These are phyloP conservation scores for Notodonta dromedarius DNA, from an alignment of 2,888 invertebrate species.

Conservation along the genomic window DNA sequence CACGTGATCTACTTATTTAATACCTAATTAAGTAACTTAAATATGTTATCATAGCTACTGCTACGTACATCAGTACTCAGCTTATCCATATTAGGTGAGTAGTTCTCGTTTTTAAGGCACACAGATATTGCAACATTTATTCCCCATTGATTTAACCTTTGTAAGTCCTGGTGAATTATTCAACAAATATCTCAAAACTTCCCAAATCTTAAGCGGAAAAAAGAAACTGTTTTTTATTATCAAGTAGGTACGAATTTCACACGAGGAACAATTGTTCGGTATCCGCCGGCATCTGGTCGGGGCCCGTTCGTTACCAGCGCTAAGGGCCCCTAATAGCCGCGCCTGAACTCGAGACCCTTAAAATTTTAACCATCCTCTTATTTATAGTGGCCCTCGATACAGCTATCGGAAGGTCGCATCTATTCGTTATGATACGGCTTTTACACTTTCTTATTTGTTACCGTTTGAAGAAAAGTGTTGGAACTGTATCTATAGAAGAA, in stretches of 20 bases:
- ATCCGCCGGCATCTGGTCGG: slow-evolving; percentile 66
- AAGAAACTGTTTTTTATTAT: slow-evolving; percentile 44
- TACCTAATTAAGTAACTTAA: too few relatives aligned
- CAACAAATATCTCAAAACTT: neutral
- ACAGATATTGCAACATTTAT: too few relatives aligned
- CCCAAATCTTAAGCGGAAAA: slow-evolving; percentile 29
- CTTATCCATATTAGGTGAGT: too few relatives aligned
- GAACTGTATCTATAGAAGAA: neutral
- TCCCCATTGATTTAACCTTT: too few relatives aligned
- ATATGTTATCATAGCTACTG: too few relatives aligned
- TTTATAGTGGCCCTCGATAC: slow-evolving; percentile 70
- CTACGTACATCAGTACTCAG: too few relatives aligned
- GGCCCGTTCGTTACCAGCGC: slow-evolving; percentile 66
- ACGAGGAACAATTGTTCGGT: slow-evolving; percentile 72
- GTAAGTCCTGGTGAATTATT: too few relatives aligned
- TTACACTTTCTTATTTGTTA: slow-evolving; percentile 28
- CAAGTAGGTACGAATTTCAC: slow-evolving; percentile 65
- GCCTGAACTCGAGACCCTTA: slow-evolving; percentile 70
- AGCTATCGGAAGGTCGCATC: slow-evolving; percentile 65
- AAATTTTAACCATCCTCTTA: slow-evolving; percentile 80
- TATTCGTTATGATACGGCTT: slow-evolving; percentile 67
- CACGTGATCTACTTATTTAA: too few relatives aligned
- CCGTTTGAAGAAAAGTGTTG: neutral
- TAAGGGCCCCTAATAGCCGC: slow-evolving; percentile 79
- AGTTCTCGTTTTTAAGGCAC: too few relatives aligned